These are phyloP conservation scores for Enteromius thamalakanensis DNA, from an alignment of 2,797 vertebrate genomes.

Conservation along the genomic window DNA sequence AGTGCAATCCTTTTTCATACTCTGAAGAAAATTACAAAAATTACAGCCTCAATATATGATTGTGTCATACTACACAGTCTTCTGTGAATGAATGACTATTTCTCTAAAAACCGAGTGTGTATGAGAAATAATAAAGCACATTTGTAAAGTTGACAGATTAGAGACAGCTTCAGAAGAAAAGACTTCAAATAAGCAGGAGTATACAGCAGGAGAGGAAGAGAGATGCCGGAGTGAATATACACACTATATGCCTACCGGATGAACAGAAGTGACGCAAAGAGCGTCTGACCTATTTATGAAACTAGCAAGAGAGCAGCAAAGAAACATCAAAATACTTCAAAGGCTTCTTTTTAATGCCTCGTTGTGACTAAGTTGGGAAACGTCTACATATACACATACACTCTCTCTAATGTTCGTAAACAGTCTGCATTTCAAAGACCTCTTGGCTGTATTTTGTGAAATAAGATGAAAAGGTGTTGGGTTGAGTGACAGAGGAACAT, in stretches of 20 bases:
- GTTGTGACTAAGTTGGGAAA: conserved; percentile 74
- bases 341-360: conserved; percentile 78
- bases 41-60: conserved; percentile 46
- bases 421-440: conserved; percentile 7
- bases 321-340: conserved; percentile 84
- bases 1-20: conserved; percentile 3
- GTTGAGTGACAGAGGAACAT: neutral
- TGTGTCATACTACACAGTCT: conserved; percentile 24
- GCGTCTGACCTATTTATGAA: conserved; percentile 83
- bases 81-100: conserved; percentile 47
- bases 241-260: conserved; percentile 48
- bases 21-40: conserved; percentile 45
- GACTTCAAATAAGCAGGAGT: conserved; percentile 31
- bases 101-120: conserved; percentile 44
- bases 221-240: conserved; percentile 27
- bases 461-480: conserved; percentile 22
- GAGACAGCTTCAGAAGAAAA: conserved; percentile 36
- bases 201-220: conserved; percentile 24
- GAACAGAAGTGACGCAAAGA: conserved; percentile 59
- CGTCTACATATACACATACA: conserved; percentile 13
- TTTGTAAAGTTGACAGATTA: conserved; percentile 43
- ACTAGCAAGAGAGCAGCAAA: conserved; percentile 80
- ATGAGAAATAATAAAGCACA: conserved; percentile 43
- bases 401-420: conserved; percentile 8
- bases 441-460: conserved; percentile 9